Percentiles rank a stretch among this genome's conserved stretches.
phyloP scores from a whole-genome alignment of 2,797 vertebrate genomes.

The Halcyon badia region DNA sequence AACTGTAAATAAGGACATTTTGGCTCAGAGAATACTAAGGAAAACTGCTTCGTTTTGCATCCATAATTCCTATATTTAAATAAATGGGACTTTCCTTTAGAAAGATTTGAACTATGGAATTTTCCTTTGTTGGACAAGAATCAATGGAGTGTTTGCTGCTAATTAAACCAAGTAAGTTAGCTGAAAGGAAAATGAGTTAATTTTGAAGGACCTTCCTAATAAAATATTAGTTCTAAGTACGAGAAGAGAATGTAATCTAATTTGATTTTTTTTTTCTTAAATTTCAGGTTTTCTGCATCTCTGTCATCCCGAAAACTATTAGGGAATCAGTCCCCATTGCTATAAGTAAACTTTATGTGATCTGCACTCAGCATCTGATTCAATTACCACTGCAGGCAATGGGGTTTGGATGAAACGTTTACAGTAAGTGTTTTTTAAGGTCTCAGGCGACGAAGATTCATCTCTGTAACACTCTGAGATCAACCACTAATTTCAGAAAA shows the following conservation, averaged over 20 bases:
- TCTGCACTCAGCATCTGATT: neutral
- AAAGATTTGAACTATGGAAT: constrained; percentile 50
- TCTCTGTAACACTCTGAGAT: neutral
- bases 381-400: neutral
- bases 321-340: neutral
- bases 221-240: neutral
- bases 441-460: neutral
- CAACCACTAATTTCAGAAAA: constrained; percentile 35
- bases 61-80: constrained; percentile 44
- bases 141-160: constrained; percentile 31
- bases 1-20: constrained; percentile 38
- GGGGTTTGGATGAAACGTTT: neutral
- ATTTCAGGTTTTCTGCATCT: neutral
- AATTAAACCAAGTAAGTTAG: constrained; percentile 56
- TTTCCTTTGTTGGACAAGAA: constrained; percentile 64
- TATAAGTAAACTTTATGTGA: neutral
- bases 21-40: constrained; percentile 38
- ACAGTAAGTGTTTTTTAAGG: neutral
- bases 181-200: neutral
- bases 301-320: neutral
- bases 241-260: neutral
- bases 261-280: neutral
- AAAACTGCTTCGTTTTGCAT: constrained; percentile 53
- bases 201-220: neutral
- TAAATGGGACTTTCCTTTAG: constrained; percentile 64